phyloP scores from a whole-genome alignment of 2,797 vertebrate genomes.

The Poecilia wingei region DNA sequence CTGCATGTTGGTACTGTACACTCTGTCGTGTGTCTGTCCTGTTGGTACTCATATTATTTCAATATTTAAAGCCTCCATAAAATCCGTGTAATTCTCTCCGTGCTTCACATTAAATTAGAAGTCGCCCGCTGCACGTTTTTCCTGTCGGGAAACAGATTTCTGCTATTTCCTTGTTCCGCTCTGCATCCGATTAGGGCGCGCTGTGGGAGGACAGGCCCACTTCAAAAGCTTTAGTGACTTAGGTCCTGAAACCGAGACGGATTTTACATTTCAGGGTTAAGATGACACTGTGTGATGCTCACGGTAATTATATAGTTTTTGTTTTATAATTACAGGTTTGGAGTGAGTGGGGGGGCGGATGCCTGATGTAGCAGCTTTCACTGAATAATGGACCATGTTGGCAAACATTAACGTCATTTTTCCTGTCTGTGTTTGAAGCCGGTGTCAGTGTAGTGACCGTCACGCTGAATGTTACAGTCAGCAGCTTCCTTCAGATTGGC shows the following conservation, averaged over 20 bases:
- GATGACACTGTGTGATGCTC: slow-evolving; percentile 7
- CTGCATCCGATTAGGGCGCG: slow-evolving; percentile 21
- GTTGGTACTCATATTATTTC: slow-evolving; percentile 42
- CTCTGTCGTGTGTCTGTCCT: slow-evolving; percentile 20
- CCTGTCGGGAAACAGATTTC: slow-evolving; percentile 17
- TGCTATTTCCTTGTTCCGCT: slow-evolving; percentile 29
- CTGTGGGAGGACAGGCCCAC: slow-evolving; percentile 14
- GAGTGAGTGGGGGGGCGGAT: slow-evolving; percentile 10
- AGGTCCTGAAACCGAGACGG: slow-evolving; percentile 2
- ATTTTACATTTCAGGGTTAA: slow-evolving; percentile 30
- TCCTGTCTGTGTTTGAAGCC: not conserved
- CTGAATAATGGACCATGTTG: slow-evolving; percentile 3
- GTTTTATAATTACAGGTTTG: slow-evolving; percentile 25
- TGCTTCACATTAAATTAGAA: slow-evolving; percentile 40
- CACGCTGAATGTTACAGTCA: slow-evolving; percentile 30
- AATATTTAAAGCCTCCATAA: slow-evolving; percentile 44
- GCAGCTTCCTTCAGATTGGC: slow-evolving; percentile 25
- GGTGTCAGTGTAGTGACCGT: slow-evolving; percentile 8
- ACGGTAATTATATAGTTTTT: not conserved
- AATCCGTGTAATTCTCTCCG: not conserved
- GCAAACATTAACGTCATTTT: slow-evolving; percentile 6
- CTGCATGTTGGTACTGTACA: slow-evolving; percentile 45
- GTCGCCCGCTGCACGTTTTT: slow-evolving; percentile 42
- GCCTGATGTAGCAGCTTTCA: slow-evolving; percentile 47
- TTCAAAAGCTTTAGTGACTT: slow-evolving; percentile 29